Percentiles rank a stretch among this genome's conserved stretches.
Evolutionary conservation across 1,140 invertebrate species (phyloP).

Genomic region (Leptinotarsa texana): DNA sequence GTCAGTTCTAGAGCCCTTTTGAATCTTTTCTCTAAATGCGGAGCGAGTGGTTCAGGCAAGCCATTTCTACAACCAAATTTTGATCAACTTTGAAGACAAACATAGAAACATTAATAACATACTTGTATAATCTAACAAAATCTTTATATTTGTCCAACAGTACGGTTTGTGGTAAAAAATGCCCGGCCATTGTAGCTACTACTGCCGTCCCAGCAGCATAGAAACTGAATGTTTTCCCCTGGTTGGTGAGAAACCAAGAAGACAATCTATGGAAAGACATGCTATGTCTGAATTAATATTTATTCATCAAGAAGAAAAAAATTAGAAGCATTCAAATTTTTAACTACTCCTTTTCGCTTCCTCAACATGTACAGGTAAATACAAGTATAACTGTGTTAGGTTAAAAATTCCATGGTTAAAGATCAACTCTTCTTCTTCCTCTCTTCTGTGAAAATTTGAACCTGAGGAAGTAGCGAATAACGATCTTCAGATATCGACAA

Average conservation of each 20-base stretch:
- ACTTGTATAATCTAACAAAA: slow-evolving; percentile 61
- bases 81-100: slow-evolving; percentile 21
- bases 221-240: slow-evolving; percentile 44
- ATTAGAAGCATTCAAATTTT: too few species aligned
- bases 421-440: too few species aligned
- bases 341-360: too few species aligned
- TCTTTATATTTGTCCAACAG: slow-evolving; percentile 59
- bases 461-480: too few species aligned
- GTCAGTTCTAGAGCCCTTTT: slow-evolving; percentile 59
- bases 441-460: too few species aligned
- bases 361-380: too few species aligned
- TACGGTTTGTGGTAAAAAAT: slow-evolving; percentile 60
- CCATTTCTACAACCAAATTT: slow-evolving; percentile 55
- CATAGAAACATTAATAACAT: slow-evolving; percentile 39
- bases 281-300: neutral
- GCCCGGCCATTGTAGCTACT: slow-evolving; percentile 43
- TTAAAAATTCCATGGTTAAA: too few species aligned
- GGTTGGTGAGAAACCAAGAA: slow-evolving; percentile 47
- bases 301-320: too few species aligned
- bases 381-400: too few species aligned
- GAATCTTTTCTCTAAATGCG: slow-evolving; percentile 53
- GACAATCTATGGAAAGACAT: slow-evolving; percentile 30
- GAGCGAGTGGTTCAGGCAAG: slow-evolving; percentile 54
- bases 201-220: slow-evolving; percentile 31
- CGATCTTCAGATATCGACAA: too few species aligned